phyloP scores from a whole-genome alignment of 2,113 vertebrate species.

The Oreochromis niloticus region DNA sequence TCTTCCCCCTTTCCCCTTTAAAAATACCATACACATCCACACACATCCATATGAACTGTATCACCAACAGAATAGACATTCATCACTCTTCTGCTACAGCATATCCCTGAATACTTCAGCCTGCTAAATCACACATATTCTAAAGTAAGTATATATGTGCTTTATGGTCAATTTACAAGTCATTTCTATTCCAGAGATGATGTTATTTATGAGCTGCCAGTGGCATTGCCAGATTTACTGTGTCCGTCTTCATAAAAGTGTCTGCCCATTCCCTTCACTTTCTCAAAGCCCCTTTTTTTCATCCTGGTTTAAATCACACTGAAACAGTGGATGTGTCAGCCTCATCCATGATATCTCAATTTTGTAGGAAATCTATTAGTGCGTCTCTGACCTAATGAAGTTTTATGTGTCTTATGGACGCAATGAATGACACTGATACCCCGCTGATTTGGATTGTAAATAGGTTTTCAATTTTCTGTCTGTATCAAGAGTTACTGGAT shows the following conservation, averaged over 20 bases:
- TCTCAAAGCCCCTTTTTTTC: neutral
- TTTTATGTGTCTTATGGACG: conserved; percentile 45
- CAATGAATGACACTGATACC: conserved; percentile 58
- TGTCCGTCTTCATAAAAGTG: conserved; percentile 67
- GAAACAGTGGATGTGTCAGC: conserved; percentile 17
- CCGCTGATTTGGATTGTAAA: conserved; percentile 60
- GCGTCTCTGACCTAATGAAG: conserved; percentile 48
- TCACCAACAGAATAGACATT: conserved; percentile 50
- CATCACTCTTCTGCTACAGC: conserved; percentile 57
- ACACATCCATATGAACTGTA: neutral
- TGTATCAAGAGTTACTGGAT: conserved; percentile 17
- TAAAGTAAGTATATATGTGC: conserved; percentile 22
- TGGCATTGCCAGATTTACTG: conserved; percentile 47
- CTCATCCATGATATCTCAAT: conserved; percentile 43
- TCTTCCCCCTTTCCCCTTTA: conserved; percentile 12
- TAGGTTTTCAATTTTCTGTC: conserved; percentile 60
- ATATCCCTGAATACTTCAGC: conserved; percentile 25
- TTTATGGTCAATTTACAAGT: conserved; percentile 60
- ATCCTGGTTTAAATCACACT: conserved; percentile 33
- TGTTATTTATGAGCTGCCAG: conserved; percentile 65
- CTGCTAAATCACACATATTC: conserved; percentile 45
- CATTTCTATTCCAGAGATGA: conserved; percentile 46
- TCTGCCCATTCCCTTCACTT: conserved; percentile 12
- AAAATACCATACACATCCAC: neutral
- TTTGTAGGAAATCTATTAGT: conserved; percentile 42